Base-by-base conservation (phyloP, 2,888 invertebrate species). In the Thelaira solivaga region DNA sequence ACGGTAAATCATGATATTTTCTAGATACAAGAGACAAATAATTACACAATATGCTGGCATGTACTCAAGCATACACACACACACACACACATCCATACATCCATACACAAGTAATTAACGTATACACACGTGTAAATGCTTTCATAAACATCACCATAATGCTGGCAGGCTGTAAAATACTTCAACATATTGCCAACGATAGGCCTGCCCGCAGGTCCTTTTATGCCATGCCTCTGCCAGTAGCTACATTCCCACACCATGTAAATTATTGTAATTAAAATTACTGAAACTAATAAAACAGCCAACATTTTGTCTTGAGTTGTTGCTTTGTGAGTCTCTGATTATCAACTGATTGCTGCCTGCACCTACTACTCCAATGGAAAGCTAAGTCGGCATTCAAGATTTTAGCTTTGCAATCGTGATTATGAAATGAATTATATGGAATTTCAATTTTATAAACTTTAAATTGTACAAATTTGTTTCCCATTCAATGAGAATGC, bases 181-280 rank as follows among this genome's bases (percentile, higher is more conserved):
- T 72, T 31, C 20, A 79, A 47, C 86, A 86, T 86, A 29, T 84
- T 86, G n/a, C 86, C 86, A 4, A 84, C 80, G 18, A 86, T 7
- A 0, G 86, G 84, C 24, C 78, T 71, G 4, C 84, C 85, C 1
- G 4, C 16, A 0, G 85, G 85, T 20, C 84, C 85, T 24, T 41
- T 29, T 0, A 86, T 61, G 1, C 84, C 84, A 11, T 81, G 79
- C 0, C 85, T 82, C 1, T 67, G 78, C 86, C 86, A 86, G 73
- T 82, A 83, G 8, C 71, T 80, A 13, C 82, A 79, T 1, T 67
- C 80, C 83, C 84, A 83, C 13, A 55, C 2, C 34, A 39, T 62
- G 22, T 65, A 80, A 0, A 11, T 49, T 16, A 43, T 8, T 10
- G 31, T 4, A 11, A 65, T 29, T 47, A 26, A 4, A 20, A 57